Base-by-base conservation (phyloP, 2,113 vertebrate genomes). In the Oophaga pumilio region DNA sequence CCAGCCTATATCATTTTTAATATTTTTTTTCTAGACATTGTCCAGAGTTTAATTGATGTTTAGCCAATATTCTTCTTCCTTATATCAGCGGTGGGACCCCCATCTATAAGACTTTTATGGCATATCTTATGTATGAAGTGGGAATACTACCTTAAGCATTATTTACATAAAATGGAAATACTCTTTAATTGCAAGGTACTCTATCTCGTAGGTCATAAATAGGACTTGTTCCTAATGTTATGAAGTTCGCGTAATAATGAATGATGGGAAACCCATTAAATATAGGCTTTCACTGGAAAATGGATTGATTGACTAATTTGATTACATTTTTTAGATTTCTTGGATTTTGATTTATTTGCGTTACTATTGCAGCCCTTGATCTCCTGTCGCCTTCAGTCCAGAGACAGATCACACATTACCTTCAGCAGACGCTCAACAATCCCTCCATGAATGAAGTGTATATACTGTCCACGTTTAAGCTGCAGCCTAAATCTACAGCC, bases 311-410 rank as follows among this genome's bases (percentile, higher is more conserved):
- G 33, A 43, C 33, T 2, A 43, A 43, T 13, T 14, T 8, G 62
- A 64, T n/a, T 68, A 10, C 0, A 4, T 43, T 10, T 71, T 73
- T 73, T 43, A 43, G 6, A 68, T 68, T 68, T 73, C 24, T 43
- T 8, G 17, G 17, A 73, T 18, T 28, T 71, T 71, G 13, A 73
- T 20, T 74, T 22, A 14, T 8, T 77, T n/a, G 14, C 59, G 1
- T 7, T 7, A 0, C 88, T 90, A 11, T 92, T 92, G 56, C 91
- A 99, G 98, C 99, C 89, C 97, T 98, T 85, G 97, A 99, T 93
- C 96, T 99, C 87, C 96, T 98, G 89, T 95, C 92, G 0, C 95
- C 96, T 89, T 91, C 97, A 15, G 96, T 96, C 89, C 97, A 97
- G 92, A 92, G 84, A 90, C 89, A 91, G 90, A 91, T 96, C 90